Evolutionary conservation across 2,888 invertebrate genomes (phyloP).

Genomic region (Xanthorhoe spadicearia): DNA sequence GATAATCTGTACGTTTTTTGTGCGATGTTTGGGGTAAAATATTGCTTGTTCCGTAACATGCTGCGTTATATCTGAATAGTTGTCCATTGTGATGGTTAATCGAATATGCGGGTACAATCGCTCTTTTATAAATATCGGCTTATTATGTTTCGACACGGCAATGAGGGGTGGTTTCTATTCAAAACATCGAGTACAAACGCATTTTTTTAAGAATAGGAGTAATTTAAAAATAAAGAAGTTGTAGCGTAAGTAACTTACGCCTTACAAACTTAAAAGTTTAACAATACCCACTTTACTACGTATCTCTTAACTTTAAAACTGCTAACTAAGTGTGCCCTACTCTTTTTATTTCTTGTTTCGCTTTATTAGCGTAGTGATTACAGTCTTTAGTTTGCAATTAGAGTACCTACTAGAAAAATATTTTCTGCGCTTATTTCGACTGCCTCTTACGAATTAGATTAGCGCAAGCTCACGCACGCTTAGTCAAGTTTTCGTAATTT

Average conservation of each 20-base stretch:
- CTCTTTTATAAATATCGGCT: slow-evolving; percentile 58
- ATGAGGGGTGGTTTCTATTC: slow-evolving; percentile 12
- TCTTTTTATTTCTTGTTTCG: neutral
- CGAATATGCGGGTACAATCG: slow-evolving; percentile 76
- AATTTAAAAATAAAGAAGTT: neutral
- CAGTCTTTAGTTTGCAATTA: neutral
- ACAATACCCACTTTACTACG: neutral
- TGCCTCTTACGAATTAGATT: neutral
- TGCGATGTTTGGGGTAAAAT: slow-evolving; percentile 60
- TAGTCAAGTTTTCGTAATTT: neutral
- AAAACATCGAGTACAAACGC: too few species aligned
- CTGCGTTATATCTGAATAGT: slow-evolving; percentile 64
- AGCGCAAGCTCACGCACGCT: neutral
- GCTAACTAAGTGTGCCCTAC: neutral
- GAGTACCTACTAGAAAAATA: neutral
- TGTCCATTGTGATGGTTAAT: slow-evolving; percentile 68
- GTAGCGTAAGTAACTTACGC: neutral
- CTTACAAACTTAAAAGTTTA: neutral
- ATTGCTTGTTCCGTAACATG: slow-evolving; percentile 70
- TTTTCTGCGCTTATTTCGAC: neutral
- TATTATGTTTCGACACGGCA: slow-evolving; percentile 36
- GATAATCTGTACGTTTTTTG: slow-evolving; percentile 65
- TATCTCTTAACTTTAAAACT: neutral
- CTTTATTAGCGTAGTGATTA: neutral
- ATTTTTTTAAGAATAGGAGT: too few species aligned